Base-by-base conservation (phyloP, 2,113 vertebrate species). In the Microcebus lehilahytsara region DNA sequence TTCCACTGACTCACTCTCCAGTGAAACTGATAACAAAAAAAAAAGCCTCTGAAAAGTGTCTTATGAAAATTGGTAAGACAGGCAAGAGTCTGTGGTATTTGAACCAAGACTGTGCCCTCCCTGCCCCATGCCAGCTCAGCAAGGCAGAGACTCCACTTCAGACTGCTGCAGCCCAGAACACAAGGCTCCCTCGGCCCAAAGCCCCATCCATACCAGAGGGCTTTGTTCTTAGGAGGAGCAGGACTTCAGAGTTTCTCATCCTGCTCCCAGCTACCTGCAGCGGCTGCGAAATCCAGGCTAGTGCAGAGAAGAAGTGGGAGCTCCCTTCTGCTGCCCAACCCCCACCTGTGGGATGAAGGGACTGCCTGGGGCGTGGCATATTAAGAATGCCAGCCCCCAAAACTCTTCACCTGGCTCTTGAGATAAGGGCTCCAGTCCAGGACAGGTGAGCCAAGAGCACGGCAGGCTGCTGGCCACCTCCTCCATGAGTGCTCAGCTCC, bases 341-440 rank as follows among this genome's bases (percentile, higher is more conserved):
- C 9, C 86, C 3, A 12, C 20, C 17, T 8, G 5, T 64, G 72
- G 40, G 27, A 10, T 49, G 13, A 40, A 62, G 2, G 2, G 6
- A 62, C 56, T 49, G 46, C 22, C 3, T 64, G 42, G 32, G 34
- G 40, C 8, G 32, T 77, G 40, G 22, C 40, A 17, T 46, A 30
- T 30, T 16, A 56, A 34, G 12, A 46, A 42, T 27, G 4, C 30
- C 1, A 3, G 0, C 5, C 3, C 30, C 56, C 40, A 34, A 10
- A 49, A 10, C 56, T 20, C 9, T n/a, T 27, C 49, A 56, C 56
- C 60, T 62, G 14, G 9, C 40, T 77, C 34, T 8, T 27, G 32
- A n/a, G 42, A 30, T 40, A 53, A 14, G 34, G 9, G 4, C 16
- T 71, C 11, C 53, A 17, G 9, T 32, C 19, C 37, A 62, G 32